Evolutionary conservation across 2,888 invertebrate species (phyloP), one percentile per base, ranked within the genome.

Genomic region (Brachynemurus nebulosus): DNA sequence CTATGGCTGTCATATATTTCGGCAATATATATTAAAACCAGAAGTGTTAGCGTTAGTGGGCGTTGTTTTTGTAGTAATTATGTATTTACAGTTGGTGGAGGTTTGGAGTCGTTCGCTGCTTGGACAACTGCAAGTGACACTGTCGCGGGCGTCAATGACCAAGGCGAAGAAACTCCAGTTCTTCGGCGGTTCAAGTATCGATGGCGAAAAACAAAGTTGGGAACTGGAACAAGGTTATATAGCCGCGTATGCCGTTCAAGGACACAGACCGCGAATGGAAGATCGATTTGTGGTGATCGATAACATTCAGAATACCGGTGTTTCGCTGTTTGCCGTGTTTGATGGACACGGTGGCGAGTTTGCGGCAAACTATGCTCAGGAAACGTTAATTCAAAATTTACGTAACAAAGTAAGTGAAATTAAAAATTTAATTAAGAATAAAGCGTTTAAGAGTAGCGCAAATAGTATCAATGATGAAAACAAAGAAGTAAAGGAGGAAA

Each of bases 311-410:
- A 77, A 80, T 53, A 86, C 89, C 16, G 86, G 30, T 21, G 80
- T 91, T 43, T 84, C 89, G 16, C 68, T 95, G 46, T 91, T 88
- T 67, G 92, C 91, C 36, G 81, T 95, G 52, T 93, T 92, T 62
- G 93, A 95, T 67, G 93, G 93, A 1, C 93, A 95, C 63, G 95
- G 93, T 41, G 95, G 93, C 33, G 90, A 92, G 68, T 88, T 88
- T 69, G 92, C 92, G 42, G 91, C 92, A 16, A 86, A 92, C 60
- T 93, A 86, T 67, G 89, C 89, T 42, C 83, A 85, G 60, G 89
- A 91, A 54, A 84, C 88, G 54, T 70, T 93, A 14, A 80, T 91
- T 50, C 80, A 83, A 59, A 86, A 79, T 59, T 69, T 90, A 41
- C 78, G 76, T 54, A 78, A 79, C 57, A 85, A 82, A 67, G 76